Evolutionary conservation across 2,888 invertebrate genomes (phyloP), one percentile per base, ranked within the genome.

Genomic region (Blastobasis adustella): DNA sequence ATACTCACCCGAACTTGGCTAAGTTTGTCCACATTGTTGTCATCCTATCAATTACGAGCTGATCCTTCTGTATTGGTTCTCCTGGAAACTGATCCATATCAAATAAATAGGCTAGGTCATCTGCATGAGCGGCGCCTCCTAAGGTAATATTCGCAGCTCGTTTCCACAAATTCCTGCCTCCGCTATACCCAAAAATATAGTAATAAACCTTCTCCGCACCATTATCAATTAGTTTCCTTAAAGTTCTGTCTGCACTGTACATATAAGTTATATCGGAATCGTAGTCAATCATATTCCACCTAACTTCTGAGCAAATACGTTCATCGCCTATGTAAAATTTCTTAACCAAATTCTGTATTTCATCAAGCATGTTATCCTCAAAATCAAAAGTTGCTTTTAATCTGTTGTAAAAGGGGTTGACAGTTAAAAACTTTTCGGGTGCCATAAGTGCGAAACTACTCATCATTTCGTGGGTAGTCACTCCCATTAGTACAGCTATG

Each of bases 41-140:
- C 58, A 84, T 71, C 23, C 69, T 67, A 47, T 82, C 70, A 36
- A 78, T 67, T 0, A 69, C 52, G 0, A 73, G 49, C 60, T 73
- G 62, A 60, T 84, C 84, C 44, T 64, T 54, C 4, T 47, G 37
- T 0, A 61, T 57, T 0, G 63, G 60, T 8, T 50, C 52, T 4
- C 58, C 57, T 3, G 61, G 48, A 8, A 49, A 10, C 4, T 41
- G 40, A 0, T 7, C 6, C 39, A 50, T 58, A 42, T 69, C 69
- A 50, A 79, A 84, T 45, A 85, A 49, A 55, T 82, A 84, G 2
- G 65, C 60, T 0, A 73, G 10, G 6, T 84, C 83, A 54, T 82
- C 82, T 3, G 57, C 63, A 53, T 83, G 83, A 0, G 58, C 42
- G 0, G 53, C 51, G 0, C 62, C 63, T 5, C 54, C 58, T 7